phyloP scores from a whole-genome alignment of 2,113 vertebrate species.

The Erythrolamprus reginae region DNA sequence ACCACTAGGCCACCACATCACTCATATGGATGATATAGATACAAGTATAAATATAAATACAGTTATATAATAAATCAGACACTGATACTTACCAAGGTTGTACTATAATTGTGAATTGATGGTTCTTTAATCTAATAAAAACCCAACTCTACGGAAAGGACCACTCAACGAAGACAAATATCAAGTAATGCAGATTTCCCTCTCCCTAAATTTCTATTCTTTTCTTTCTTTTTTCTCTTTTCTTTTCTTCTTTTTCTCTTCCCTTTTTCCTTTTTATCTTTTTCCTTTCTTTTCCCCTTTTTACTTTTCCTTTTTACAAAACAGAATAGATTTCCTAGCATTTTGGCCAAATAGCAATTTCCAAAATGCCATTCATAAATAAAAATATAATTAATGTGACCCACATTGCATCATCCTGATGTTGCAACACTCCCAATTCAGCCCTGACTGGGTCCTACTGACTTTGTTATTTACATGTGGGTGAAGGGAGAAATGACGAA shows the following conservation, averaged over 20 bases:
- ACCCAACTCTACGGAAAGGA: background rate
- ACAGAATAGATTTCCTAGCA: conserved; percentile 7
- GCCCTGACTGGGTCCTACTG: conserved; percentile 54
- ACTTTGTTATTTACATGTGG: conserved; percentile 21
- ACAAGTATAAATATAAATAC: background rate
- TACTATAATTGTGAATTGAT: background rate
- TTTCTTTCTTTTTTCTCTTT: background rate
- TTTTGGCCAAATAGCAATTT: conserved; percentile 26
- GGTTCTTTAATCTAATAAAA: background rate
- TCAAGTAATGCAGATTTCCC: background rate
- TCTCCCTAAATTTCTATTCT: background rate
- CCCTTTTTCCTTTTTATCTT: background rate
- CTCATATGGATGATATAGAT: background rate
- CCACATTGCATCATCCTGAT: background rate
- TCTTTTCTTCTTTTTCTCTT: conserved; percentile 9
- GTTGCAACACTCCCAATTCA: conserved; percentile 32
- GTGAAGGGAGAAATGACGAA: background rate
- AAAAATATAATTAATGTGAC: background rate
- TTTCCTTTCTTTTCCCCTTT: background rate
- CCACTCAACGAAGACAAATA: background rate
- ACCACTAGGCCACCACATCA: background rate
- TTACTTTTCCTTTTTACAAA: conserved; percentile 2
- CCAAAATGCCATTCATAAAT: conserved; percentile 22
- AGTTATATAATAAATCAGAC: background rate
- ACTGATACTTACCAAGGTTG: background rate